phyloP scores from a whole-genome alignment of 2,113 vertebrate species.

The Limnothrissa miodon region DNA sequence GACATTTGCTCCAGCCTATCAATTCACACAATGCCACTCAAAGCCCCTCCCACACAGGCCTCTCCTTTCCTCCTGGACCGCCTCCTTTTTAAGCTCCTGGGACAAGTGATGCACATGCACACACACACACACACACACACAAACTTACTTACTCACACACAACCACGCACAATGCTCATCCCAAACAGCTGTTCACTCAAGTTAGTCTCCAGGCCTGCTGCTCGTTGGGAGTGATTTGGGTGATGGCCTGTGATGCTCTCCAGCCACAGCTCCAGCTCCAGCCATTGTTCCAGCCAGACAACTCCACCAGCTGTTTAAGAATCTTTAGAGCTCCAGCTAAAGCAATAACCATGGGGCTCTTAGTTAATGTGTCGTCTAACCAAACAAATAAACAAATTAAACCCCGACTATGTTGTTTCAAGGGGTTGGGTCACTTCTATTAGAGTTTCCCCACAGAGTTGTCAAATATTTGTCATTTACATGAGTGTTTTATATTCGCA shows the following conservation, averaged over 20 bases:
- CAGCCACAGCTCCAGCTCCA: background rate
- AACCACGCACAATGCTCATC: background rate
- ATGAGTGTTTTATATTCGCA: too few relatives aligned
- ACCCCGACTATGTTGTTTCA: too few relatives aligned
- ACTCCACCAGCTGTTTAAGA: background rate
- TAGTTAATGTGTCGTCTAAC: background rate
- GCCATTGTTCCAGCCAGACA: background rate
- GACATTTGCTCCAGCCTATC: conserved; percentile 18
- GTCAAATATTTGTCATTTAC: too few relatives aligned
- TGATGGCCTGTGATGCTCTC: background rate
- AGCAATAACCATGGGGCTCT: background rate
- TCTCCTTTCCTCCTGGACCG: background rate
- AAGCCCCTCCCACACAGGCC: background rate
- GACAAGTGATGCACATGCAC: background rate
- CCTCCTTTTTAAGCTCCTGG: background rate
- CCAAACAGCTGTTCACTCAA: conserved; percentile 23
- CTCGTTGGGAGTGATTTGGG: conserved; percentile 16
- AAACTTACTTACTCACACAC: too few relatives aligned
- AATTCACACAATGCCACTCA: background rate
- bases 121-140: background rate
- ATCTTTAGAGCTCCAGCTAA: background rate
- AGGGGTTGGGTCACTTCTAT: too few relatives aligned
- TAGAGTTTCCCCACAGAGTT: too few relatives aligned
- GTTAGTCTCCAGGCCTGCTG: conserved; percentile 8
- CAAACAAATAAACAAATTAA: background rate